Base-by-base conservation (phyloP, 2,113 vertebrate genomes). In the Myotis yumanensis region DNA sequence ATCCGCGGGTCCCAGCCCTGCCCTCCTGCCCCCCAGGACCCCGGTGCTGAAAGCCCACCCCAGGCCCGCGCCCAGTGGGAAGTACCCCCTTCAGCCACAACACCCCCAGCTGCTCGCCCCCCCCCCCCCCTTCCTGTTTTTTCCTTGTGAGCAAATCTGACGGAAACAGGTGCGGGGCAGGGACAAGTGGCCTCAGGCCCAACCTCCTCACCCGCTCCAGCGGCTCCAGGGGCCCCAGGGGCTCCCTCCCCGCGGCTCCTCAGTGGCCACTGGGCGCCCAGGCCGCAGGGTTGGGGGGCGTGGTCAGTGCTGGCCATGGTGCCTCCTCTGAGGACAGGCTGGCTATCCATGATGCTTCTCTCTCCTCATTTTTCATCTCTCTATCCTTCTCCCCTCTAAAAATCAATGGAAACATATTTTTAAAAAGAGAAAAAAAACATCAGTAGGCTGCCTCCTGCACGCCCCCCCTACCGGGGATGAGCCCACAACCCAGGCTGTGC, bases 51-150 rank as follows among this genome's bases (percentile, higher is more conserved):
- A 35, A 7, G 52, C 25, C 32, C 54, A 4, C n/a, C 73, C 37
- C 30, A 20, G 46, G 8, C 32, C 15, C 28, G n/a, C 2, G 6
- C n/a, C 4, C 7, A 0, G 22, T 28, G 12, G 2, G 37, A 28
- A 46, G 57, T 6, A 48, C 76, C 76, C 73, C 30, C 8, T n/a
- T 12, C 32, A 3, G 72, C 14, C 62, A 12, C 57, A 30, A 3
- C 40, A 3, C 7, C 52, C 46, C 32, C 7, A 3, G 43, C 86
- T 5, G 25, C 83, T 16, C 0, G 16, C n/a, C n/a, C 11, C 14
- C 40, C 22, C 17, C 46, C 4, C 2, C 15, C 32, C 54, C 79
- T 95, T 96, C 91, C 83, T 95, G 95, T n/a, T 90, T 93, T 91
- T 79, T 62, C 35, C 0, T n/a, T n/a, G 23, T 59, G 69, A 76